Percentiles rank a stretch among this genome's conserved stretches.
These are phyloP conservation scores for Orthosia gracilis DNA, from an alignment of 2,888 invertebrate species.

Conservation along the genomic window DNA sequence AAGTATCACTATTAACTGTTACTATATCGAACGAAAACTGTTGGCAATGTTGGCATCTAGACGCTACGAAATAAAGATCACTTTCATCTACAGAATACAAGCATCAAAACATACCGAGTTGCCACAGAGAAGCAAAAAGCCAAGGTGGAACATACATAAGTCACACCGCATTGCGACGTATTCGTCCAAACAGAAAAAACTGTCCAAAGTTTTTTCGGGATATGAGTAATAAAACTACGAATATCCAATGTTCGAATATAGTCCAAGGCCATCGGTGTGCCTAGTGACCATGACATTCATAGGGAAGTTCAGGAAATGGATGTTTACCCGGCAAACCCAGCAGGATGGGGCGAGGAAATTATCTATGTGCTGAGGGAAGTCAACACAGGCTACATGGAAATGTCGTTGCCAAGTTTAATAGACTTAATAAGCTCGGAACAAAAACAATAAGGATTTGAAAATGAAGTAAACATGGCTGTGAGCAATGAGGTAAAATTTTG, in stretches of 20 bases:
- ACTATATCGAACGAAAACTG: not conserved
- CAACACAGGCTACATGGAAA: slow-evolving; percentile 11
- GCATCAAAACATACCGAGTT: not conserved
- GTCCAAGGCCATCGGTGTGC: slow-evolving; percentile 49
- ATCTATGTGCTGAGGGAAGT: slow-evolving; percentile 20
- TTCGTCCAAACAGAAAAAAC: slow-evolving; percentile 13
- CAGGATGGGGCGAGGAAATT: slow-evolving; percentile 47
- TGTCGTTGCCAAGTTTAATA: not conserved
- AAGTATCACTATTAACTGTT: not conserved
- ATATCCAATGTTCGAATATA: slow-evolving; percentile 38
- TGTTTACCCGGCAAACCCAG: slow-evolving; percentile 60
- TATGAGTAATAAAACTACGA: slow-evolving; percentile 28
- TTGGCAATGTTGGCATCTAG: not conserved
- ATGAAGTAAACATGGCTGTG: too few species aligned
- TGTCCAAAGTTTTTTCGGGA: slow-evolving; percentile 25
- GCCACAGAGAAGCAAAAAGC: slow-evolving; percentile 8
- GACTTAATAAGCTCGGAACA: slow-evolving; percentile 1
- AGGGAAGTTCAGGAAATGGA: slow-evolving; percentile 60
- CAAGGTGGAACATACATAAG: slow-evolving; percentile 25
- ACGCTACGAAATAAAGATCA: slow-evolving; percentile 6
- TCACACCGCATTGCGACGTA: slow-evolving; percentile 43
- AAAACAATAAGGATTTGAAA: not conserved
- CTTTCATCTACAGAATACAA: not conserved
- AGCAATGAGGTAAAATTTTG: too few species aligned
- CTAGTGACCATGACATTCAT: slow-evolving; percentile 67